phyloP scores from a whole-genome alignment of 2,113 vertebrate genomes.

The Poeciliopsis prolifica region DNA sequence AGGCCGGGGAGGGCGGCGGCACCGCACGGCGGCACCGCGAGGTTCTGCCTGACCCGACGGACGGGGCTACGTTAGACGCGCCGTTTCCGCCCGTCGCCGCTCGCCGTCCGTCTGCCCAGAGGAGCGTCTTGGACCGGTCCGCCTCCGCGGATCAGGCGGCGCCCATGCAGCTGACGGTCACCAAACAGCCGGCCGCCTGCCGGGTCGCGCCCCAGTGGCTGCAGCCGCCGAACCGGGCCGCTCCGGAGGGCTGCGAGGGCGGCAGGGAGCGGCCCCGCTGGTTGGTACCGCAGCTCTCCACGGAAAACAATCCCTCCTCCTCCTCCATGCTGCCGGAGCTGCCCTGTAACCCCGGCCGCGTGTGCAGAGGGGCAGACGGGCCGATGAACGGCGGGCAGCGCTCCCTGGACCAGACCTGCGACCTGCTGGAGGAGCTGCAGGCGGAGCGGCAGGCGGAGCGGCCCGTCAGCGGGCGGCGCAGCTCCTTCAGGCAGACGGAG shows the following conservation, averaged over 20 bases:
- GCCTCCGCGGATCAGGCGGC: constrained; percentile 64
- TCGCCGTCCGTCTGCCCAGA: constrained; percentile 45
- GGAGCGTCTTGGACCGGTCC: constrained; percentile 46
- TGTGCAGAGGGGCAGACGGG: constrained; percentile 58
- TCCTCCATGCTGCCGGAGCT: constrained; percentile 69
- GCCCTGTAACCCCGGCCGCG: constrained; percentile 66
- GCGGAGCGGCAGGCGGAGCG: constrained; percentile 63
- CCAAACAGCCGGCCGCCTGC: constrained; percentile 73
- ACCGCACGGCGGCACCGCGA: constrained; percentile 34
- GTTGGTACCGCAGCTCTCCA: constrained; percentile 78
- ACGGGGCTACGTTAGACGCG: constrained; percentile 52
- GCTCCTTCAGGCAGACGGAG: constrained; percentile 60
- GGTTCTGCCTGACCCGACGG: constrained; percentile 22
- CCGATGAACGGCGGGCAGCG: constrained; percentile 49
- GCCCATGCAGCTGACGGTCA: constrained; percentile 72
- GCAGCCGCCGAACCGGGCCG: constrained; percentile 71
- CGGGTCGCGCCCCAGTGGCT: constrained; percentile 83
- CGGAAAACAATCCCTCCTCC: constrained; percentile 57
- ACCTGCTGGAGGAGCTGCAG: constrained; percentile 72
- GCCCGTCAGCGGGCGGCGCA: constrained; percentile 84
- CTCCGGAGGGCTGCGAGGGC: constrained; percentile 55
- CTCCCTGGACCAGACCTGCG: constrained; percentile 66
- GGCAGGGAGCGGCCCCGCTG: constrained; percentile 75
- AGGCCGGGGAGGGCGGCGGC: constrained; percentile 39
- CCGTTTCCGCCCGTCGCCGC: constrained; percentile 33